phyloP scores from a whole-genome alignment of 2,797 vertebrate genomes.

The Lutjanus campechanus region DNA sequence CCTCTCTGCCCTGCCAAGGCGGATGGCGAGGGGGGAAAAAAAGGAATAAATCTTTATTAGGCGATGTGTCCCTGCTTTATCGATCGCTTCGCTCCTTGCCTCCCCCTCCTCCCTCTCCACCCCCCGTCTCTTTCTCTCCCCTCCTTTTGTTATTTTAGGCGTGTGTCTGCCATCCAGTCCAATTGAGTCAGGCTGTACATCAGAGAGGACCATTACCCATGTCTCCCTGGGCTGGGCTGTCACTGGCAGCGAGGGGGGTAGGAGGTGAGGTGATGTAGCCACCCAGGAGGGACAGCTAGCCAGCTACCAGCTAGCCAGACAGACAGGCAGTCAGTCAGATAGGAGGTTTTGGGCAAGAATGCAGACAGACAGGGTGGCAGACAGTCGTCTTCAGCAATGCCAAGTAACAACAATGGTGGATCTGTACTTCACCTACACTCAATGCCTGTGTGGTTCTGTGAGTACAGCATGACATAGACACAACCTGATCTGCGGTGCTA shows the following conservation, averaged over 20 bases:
- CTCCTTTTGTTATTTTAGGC: constrained; percentile 86
- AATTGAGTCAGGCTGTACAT: constrained; percentile 84
- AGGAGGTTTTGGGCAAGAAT: constrained; percentile 44
- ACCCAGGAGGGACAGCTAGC: constrained; percentile 76
- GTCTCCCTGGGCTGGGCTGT: constrained; percentile 80
- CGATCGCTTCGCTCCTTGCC: constrained; percentile 80
- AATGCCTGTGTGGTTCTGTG: constrained; percentile 15
- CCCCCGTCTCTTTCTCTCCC: constrained; percentile 65
- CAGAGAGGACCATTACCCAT: constrained; percentile 84
- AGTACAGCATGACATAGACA: constrained; percentile 9
- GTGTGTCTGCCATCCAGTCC: constrained; percentile 84
- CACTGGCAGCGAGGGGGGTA: constrained; percentile 70
- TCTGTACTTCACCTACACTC: constrained; percentile 22
- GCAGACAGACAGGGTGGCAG: constrained; percentile 54
- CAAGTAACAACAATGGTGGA: constrained; percentile 37
- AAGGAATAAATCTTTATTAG: constrained; percentile 87
- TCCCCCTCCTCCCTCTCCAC: constrained; percentile 58
- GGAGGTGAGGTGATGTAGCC: constrained; percentile 75
- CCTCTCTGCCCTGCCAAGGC: constrained; percentile 74
- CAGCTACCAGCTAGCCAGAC: constrained; percentile 61
- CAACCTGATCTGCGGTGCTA: constrained; percentile 21
- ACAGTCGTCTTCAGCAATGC: constrained; percentile 36
- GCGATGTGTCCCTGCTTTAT: constrained; percentile 86
- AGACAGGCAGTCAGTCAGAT: constrained; percentile 30
- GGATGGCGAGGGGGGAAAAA: constrained; percentile 62